Evolutionary conservation across 2,888 invertebrate genomes (phyloP).

Genomic region (Bruchidius siliquastri): DNA sequence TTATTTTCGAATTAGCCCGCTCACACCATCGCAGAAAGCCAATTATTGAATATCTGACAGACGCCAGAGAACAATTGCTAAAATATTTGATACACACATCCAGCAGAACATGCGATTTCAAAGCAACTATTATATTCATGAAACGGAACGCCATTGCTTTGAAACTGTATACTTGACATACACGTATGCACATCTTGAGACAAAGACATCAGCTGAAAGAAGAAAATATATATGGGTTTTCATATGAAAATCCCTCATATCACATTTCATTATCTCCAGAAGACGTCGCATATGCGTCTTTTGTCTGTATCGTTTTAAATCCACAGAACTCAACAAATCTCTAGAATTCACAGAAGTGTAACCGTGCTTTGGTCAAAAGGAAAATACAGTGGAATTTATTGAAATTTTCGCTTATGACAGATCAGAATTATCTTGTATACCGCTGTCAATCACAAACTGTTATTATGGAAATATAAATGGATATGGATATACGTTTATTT

Average conservation of each 20-base stretch:
- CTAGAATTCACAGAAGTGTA: background rate
- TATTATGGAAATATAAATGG: too few species aligned
- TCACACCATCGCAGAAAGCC: too few species aligned
- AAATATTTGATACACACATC: too few species aligned
- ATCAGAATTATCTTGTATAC: too few species aligned
- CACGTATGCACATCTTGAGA: background rate
- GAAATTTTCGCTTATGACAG: too few species aligned
- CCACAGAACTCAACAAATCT: background rate
- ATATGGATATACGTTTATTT: too few species aligned
- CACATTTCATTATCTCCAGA: background rate
- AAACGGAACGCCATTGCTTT: background rate
- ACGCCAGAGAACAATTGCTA: too few species aligned
- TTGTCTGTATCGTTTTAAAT: background rate
- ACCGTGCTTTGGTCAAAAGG: too few species aligned
- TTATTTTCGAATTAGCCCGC: too few species aligned
- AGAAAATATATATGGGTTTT: background rate
- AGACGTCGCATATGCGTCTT: background rate
- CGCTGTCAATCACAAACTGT: too few species aligned
- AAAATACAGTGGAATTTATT: too few species aligned
- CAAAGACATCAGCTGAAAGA: background rate
- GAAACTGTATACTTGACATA: background rate
- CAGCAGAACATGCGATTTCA: background rate
- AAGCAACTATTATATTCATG: background rate
- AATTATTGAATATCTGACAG: too few species aligned
- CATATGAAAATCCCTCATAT: background rate